Conservation (phyloP, 1,140 invertebrate genomes). For the Plodia interpunctella region DNA sequence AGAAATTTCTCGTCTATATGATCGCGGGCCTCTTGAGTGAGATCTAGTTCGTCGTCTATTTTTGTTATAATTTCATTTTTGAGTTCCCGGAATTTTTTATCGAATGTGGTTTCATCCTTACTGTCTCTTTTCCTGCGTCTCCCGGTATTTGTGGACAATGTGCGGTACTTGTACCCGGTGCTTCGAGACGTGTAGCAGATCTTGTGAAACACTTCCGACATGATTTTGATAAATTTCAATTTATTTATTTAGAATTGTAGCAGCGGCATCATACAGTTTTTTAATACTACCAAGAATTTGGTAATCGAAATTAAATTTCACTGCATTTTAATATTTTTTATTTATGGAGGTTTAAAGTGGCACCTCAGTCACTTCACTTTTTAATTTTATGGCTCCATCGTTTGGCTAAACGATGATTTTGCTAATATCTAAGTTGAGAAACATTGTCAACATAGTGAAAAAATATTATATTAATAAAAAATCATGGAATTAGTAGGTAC, state of each 20-base stretch:
- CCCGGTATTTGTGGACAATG: conserved; percentile 54
- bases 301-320: too few species aligned
- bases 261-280: not conserved
- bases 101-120: conserved; percentile 35
- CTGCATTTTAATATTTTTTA: not conserved
- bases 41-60: conserved; percentile 38
- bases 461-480: too few species aligned
- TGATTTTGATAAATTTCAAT: conserved; percentile 10
- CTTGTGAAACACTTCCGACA: conserved; percentile 54
- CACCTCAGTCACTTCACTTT: too few species aligned
- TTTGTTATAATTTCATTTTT: conserved; percentile 36
- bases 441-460: too few species aligned
- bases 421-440: too few species aligned
- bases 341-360: not conserved
- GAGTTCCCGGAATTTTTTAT: conserved; percentile 50
- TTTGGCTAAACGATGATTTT: too few species aligned
- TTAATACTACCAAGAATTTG: not conserved
- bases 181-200: conserved; percentile 51
- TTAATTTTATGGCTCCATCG: too few species aligned
- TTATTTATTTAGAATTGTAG: not conserved
- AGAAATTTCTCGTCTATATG: conserved; percentile 44
- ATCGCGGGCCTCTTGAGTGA: conserved; percentile 36
- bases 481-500: too few species aligned
- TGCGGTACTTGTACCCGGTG: conserved; percentile 59
- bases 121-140: conserved; percentile 32